Evolutionary conservation across 2,888 invertebrate species (phyloP).

Genomic region (Cheilosia urbana): DNA sequence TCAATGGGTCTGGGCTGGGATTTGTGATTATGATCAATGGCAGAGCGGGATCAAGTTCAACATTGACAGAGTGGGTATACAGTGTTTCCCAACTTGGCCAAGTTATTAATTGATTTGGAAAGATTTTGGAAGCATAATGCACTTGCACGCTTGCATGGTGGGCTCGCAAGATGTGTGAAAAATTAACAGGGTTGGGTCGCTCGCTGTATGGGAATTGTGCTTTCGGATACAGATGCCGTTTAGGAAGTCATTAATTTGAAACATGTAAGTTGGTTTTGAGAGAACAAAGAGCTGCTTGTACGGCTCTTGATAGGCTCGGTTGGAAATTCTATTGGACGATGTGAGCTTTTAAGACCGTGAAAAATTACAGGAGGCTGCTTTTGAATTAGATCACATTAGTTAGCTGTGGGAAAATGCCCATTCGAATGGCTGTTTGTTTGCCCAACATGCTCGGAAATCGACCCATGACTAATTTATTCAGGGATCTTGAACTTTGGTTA

Average conservation of each 20-base stretch:
- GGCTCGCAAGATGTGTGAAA: slow-evolving; percentile 51
- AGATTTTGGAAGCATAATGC: slow-evolving; percentile 44
- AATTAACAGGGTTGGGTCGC: slow-evolving; percentile 45
- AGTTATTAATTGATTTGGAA: slow-evolving; percentile 62
- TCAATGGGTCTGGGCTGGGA: slow-evolving; percentile 71
- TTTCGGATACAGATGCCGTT: slow-evolving; percentile 15
- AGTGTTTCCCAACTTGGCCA: slow-evolving; percentile 23
- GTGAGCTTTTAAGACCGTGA: slow-evolving; percentile 12
- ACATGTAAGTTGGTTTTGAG: slow-evolving; percentile 41
- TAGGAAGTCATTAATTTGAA: slow-evolving; percentile 25
- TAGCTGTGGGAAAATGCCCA: neutral
- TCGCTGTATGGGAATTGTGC: slow-evolving; percentile 35
- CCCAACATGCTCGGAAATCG: too few species aligned
- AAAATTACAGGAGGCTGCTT: slow-evolving; percentile 2
- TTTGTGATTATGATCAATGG: slow-evolving; percentile 72
- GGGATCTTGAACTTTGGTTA: too few species aligned
- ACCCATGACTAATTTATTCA: too few species aligned
- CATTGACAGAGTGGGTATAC: slow-evolving; percentile 66
- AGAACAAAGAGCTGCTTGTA: neutral
- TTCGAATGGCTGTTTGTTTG: too few species aligned
- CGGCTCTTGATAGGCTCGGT: neutral
- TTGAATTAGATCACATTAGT: neutral
- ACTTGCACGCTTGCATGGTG: slow-evolving; percentile 26
- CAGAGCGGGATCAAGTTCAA: slow-evolving; percentile 67
- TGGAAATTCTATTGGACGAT: neutral